phyloP scores from a whole-genome alignment of 2,113 vertebrate genomes.

The Nyctereutes procyonoides region DNA sequence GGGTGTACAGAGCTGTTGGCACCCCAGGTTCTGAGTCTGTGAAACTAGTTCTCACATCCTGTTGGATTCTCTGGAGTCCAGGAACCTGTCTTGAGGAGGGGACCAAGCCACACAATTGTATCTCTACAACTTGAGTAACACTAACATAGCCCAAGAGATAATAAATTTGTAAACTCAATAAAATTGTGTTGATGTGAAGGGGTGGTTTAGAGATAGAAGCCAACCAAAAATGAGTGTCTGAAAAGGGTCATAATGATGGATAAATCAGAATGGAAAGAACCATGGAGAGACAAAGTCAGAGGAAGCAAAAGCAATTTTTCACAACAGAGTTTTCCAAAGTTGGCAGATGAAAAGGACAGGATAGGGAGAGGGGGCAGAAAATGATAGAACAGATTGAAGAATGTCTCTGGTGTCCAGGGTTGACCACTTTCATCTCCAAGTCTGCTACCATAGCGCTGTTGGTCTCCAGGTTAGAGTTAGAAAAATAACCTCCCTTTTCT shows the following conservation, averaged over 20 bases:
- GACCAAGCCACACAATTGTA: not conserved
- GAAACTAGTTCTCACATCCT: not conserved
- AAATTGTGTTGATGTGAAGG: not conserved
- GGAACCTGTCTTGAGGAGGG: not conserved
- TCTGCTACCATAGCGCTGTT: fast-evolving
- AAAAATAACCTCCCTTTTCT: not conserved
- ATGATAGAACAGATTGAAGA: not conserved
- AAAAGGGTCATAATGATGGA: not conserved
- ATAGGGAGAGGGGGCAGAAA: not conserved
- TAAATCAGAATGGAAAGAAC: not conserved
- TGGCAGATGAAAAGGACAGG: not conserved
- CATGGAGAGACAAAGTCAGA: not conserved
- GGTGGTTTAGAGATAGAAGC: not conserved
- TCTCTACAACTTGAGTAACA: not conserved
- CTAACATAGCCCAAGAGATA: not conserved
- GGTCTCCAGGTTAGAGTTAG: not conserved
- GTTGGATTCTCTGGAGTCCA: not conserved
- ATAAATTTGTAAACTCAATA: not conserved
- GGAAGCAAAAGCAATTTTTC: not conserved
- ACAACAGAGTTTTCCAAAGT: not conserved
- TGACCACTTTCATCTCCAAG: no score
- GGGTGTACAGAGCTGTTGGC: not conserved
- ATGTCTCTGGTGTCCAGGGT: fast-evolving
- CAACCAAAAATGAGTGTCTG: not conserved
- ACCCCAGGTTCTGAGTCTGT: not conserved